Evolutionary conservation across 2,888 invertebrate genomes (phyloP).

Genomic region (Phlogophora meticulosa): DNA sequence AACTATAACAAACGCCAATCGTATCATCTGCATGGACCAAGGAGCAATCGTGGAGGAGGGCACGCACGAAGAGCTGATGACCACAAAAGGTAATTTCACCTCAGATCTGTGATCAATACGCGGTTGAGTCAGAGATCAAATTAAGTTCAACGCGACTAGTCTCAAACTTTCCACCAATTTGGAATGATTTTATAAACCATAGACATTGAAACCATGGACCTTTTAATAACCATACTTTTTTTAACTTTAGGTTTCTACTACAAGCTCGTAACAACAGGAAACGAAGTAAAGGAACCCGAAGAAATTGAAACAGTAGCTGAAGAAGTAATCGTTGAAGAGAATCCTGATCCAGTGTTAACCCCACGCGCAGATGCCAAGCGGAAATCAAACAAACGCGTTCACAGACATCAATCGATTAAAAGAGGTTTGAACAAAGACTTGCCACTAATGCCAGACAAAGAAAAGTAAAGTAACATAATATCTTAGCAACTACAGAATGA

Average conservation of each 20-base stretch:
- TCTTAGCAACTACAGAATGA: background rate
- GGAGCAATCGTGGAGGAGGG: slow-evolving; percentile 94
- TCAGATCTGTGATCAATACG: background rate
- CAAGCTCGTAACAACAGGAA: slow-evolving; percentile 93
- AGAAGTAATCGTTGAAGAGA: slow-evolving; percentile 76
- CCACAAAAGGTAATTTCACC: slow-evolving; percentile 90
- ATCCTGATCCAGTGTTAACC: slow-evolving; percentile 71
- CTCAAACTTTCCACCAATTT: too few species aligned
- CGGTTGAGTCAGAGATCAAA: too few species aligned
- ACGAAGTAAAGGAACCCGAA: slow-evolving; percentile 82
- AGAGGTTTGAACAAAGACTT: slow-evolving; percentile 73
- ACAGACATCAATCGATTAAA: slow-evolving; percentile 83
- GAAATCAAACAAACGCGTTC: slow-evolving; percentile 79
- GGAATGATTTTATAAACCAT: too few species aligned
- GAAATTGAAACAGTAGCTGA: slow-evolving; percentile 82
- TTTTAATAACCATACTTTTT: background rate
- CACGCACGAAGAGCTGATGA: slow-evolving; percentile 94
- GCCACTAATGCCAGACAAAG: background rate
- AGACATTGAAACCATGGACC: background rate
- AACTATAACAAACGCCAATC: slow-evolving; percentile 93
- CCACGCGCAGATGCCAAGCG: slow-evolving; percentile 80
- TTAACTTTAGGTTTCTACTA: slow-evolving; percentile 82
- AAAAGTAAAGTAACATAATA: slow-evolving; percentile 8
- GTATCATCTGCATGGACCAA: slow-evolving; percentile 94
- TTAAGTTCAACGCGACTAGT: too few species aligned